These are phyloP conservation scores for Orbicella faveolata DNA, from an alignment of 64 coral and sea anemone species.

Conservation along the genomic window DNA sequence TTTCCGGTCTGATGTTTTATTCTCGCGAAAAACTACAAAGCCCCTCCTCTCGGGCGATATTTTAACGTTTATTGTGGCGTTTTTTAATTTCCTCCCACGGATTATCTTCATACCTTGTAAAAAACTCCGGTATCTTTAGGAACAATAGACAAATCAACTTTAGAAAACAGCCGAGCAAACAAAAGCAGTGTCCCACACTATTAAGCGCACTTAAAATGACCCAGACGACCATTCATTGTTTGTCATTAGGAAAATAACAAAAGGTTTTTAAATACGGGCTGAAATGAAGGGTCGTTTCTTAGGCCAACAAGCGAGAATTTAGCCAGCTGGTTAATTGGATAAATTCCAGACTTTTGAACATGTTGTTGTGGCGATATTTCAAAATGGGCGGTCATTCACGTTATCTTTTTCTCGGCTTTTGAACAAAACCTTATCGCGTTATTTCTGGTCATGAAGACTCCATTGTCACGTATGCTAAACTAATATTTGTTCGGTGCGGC, in stretches of 20 bases:
- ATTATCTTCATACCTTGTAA: slow-evolving; percentile 10
- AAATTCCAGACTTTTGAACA: neutral
- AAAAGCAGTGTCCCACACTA: slow-evolving; percentile 8
- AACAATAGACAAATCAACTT: slow-evolving; percentile 24
- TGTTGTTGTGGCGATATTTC: slow-evolving; percentile 6
- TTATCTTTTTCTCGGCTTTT: neutral
- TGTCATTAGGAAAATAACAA: neutral
- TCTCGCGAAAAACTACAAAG: slow-evolving; percentile 7
- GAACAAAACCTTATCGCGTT: neutral
- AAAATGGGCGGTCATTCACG: neutral
- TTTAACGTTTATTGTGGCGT: neutral
- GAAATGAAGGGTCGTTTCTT: neutral
- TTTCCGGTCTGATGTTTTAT: slow-evolving; percentile 7
- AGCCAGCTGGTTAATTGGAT: neutral
- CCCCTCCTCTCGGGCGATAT: neutral
- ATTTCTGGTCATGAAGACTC: too few relatives aligned
- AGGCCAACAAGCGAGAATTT: neutral
- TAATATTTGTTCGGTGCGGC: too few relatives aligned
- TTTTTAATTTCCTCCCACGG: neutral
- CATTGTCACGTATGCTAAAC: too few relatives aligned
- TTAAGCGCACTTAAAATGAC: neutral
- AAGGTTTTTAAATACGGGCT: neutral
- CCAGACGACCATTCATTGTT: neutral
- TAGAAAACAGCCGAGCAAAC: slow-evolving; percentile 2
- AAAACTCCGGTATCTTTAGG: slow-evolving; percentile 18